These are phyloP conservation scores for Argyrosomus japonicus DNA, from an alignment of 2,113 vertebrate species.

Conservation along the genomic window DNA sequence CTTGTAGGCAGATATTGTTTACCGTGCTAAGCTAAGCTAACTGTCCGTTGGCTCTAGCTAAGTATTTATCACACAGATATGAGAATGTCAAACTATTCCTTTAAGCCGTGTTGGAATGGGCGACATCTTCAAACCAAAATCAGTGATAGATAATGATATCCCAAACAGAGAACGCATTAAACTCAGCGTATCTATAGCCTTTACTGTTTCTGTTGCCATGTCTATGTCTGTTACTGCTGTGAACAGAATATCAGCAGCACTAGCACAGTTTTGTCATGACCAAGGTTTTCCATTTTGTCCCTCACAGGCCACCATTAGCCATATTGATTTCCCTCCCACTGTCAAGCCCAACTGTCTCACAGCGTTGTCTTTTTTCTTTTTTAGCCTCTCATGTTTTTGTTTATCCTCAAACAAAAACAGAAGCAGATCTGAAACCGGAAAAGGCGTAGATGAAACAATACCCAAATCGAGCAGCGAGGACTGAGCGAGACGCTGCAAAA, in stretches of 20 bases:
- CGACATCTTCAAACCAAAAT: not conserved
- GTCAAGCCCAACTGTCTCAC: constrained; percentile 36
- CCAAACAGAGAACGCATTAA: not conserved
- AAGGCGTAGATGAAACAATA: constrained; percentile 43
- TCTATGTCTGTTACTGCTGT: not conserved
- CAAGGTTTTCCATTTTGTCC: constrained; percentile 27
- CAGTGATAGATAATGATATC: not conserved
- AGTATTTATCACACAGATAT: not conserved
- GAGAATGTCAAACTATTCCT: not conserved
- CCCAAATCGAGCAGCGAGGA: constrained; percentile 39
- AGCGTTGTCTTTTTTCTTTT: constrained; percentile 18
- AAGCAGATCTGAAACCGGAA: constrained; percentile 24
- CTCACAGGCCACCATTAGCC: constrained; percentile 48
- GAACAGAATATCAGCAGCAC: not conserved
- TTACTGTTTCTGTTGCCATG: not conserved
- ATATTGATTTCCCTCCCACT: constrained; percentile 38
- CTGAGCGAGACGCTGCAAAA: constrained; percentile 8
- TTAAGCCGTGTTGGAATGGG: not conserved
- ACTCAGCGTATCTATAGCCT: not conserved
- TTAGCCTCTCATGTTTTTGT: constrained; percentile 56
- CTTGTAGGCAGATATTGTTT: too few relatives aligned
- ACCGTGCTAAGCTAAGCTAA: too few relatives aligned
- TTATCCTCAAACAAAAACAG: constrained; percentile 57
- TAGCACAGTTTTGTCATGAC: constrained; percentile 3
- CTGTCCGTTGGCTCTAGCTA: not conserved